phyloP scores from a whole-genome alignment of 2,113 vertebrate species.

The Centropristis striata region DNA sequence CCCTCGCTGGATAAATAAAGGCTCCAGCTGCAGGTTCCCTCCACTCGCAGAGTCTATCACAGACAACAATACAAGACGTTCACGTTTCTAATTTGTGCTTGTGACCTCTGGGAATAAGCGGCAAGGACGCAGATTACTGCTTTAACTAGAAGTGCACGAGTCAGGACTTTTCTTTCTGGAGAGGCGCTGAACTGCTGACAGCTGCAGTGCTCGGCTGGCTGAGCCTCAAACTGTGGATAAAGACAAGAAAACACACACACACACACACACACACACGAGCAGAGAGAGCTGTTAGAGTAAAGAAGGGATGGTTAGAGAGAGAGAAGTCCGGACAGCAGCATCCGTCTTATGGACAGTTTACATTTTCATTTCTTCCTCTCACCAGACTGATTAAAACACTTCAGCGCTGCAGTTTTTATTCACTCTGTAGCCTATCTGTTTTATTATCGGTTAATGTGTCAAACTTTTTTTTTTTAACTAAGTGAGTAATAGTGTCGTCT shows the following conservation, averaged over 20 bases:
- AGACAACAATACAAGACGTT: slow-evolving; percentile 10
- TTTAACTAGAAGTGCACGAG: slow-evolving; percentile 47
- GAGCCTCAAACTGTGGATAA: slow-evolving; percentile 8
- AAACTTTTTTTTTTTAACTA: neutral
- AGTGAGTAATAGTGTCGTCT: neutral
- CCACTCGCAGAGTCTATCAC: too few relatives aligned
- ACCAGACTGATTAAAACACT: too few relatives aligned
- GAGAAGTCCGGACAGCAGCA: slow-evolving; percentile 2
- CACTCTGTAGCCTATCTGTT: neutral
- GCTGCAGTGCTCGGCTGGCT: neutral
- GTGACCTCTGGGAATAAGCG: slow-evolving; percentile 34
- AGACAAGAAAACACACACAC: slow-evolving; percentile 20
- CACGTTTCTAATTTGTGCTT: slow-evolving; percentile 31
- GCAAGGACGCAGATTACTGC: slow-evolving; percentile 41
- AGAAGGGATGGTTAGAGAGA: too few relatives aligned
- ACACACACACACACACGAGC: neutral
- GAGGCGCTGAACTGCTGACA: slow-evolving; percentile 52
- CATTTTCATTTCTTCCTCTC: neutral
- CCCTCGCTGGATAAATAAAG: slow-evolving; percentile 3
- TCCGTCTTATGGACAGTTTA: too few relatives aligned
- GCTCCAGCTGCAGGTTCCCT: neutral
- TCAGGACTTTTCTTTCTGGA: slow-evolving; percentile 54
- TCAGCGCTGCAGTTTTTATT: neutral
- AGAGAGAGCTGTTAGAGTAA: slow-evolving; percentile 7
- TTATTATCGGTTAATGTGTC: neutral